Base-by-base conservation (phyloP, 2,888 invertebrate genomes). In the Protodeltote pygarga region DNA sequence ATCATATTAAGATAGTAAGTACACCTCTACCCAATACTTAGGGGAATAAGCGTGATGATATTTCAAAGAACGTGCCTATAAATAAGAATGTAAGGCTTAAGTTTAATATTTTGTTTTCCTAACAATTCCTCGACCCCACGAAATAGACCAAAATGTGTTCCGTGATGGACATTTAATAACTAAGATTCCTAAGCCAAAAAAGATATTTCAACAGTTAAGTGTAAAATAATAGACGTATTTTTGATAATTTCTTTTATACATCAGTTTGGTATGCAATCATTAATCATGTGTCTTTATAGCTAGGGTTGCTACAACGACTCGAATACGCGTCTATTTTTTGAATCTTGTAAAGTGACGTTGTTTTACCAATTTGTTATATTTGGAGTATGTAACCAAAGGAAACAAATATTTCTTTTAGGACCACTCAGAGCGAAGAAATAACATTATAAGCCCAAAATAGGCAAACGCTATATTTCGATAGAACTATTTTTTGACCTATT, bases 181-280 rank as follows among this genome's bases (percentile, higher is more conserved):
- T 46, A 48, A 35, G 35, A 53, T 41, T 39, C 34, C 23, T 21
- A 52, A 51, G 27, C 37, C 47, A 57, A 41, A 59, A 51, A 60
- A 61, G 23, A 46, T 17, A 45, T 48, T 58, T 65, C 55, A 67
- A 63, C 60, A 50, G 68, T 64, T 85, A 81, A 85, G 79, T 76
- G 77, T 80, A 76, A 81, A 83, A 85, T 86, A 86, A 86, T 85
- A 74, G 75, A 68, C 60, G 62, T 65, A 68, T 75, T 68, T 80
- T 82, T 73, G 76, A 77, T 77, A 73, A 73, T 75, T 65, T 70
- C 70, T 73, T 77, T 75, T 67, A 66, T 74, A 50, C 51, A 35
- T 51, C 47, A 31, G 45, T 55, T 53, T 57, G 66, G 65, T 76
- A 77, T 72, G 67, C 46, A 60, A 71, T 74, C 85, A 84, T 84